Evolutionary conservation across 2,888 invertebrate species (phyloP), one percentile per base, ranked within the genome.

Genomic region (Rhingia rostrata): DNA sequence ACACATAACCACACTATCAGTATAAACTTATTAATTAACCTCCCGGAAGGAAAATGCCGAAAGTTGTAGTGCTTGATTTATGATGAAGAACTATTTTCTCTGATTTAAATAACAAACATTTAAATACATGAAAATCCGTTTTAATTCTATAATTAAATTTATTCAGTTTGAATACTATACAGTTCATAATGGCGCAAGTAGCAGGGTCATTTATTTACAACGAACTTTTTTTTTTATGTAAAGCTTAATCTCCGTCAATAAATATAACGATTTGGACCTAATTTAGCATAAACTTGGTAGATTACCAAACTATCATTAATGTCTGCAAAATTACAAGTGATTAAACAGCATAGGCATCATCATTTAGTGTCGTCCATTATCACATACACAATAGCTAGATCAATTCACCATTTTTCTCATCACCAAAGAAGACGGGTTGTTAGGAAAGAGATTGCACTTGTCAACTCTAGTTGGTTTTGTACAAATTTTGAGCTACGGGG

Each of bases 221-320:
- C 67, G 60, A 14, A 33, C 22, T 58, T 37, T 66, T 41, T 47
- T 1, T 22, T 22, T 22, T 22, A 22, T 22, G 51, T 41, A 33
- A 45, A 73, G 54, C 49, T n/a, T 45, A 51, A 72, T 33, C 66
- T 9, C 43, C 54, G 61, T 70, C 63, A 54, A 73, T 73, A 51
- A 72, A 61, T 70, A 33, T 72, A 60, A 47, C 60, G 75, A 67
- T 75, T 75, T 49, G 54, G 74, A 60, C 54, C 41, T 80, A 80
- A 84, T 84, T 75, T 70, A 80, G 64, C 69, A 66, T 66, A 73
- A 54, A 84, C 60, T 75, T 43, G 9, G 22, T 7, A 60, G 73
- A 83, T 83, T 79, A 64, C 56, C 53, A 74, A 75, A 75, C 80
- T 84, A 80, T 84, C 70, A 80, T 70, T 66, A 70, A 75, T 70